Percentiles rank a stretch among this genome's conserved stretches.
Conservation (phyloP, 2,797 vertebrate species). For the Gobionotothen gibberifrons region DNA sequence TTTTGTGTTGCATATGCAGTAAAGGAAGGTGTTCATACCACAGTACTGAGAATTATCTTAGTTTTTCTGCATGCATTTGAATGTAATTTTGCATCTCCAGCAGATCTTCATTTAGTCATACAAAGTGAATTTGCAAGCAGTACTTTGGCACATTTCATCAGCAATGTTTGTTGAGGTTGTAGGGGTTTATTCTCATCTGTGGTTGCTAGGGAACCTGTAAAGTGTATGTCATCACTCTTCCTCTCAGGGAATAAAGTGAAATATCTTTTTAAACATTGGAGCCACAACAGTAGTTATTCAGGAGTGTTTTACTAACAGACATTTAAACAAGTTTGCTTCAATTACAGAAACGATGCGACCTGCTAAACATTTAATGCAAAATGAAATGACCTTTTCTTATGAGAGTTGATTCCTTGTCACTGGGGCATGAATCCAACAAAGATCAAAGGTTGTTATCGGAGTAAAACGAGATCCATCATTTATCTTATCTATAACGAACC, state of each 20-base stretch:
- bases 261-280: constrained; percentile 24
- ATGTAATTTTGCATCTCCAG: background rate
- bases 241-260: constrained; percentile 39
- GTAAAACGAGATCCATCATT: no score
- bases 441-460: no score
- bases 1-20: background rate
- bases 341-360: no score
- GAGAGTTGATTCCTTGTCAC: no score
- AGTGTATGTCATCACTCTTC: constrained; percentile 40
- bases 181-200: constrained; percentile 66
- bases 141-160: constrained; percentile 5
- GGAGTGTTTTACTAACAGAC: no score
- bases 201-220: constrained; percentile 77
- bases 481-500: background rate
- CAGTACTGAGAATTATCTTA: constrained; percentile 2
- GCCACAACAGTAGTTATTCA: background rate
- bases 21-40: background rate
- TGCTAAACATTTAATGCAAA: background rate
- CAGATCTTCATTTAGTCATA: background rate
- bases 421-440: no score
- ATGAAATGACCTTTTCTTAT: no score
- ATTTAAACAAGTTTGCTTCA: no score
- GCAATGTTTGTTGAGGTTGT: background rate
- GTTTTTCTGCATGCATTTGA: background rate
- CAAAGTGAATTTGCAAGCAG: constrained; percentile 15